Percentiles rank a stretch among this genome's conserved stretches.
Evolutionary conservation across 2,113 vertebrate species (phyloP).

Genomic region (Miniopterus natalensis): DNA sequence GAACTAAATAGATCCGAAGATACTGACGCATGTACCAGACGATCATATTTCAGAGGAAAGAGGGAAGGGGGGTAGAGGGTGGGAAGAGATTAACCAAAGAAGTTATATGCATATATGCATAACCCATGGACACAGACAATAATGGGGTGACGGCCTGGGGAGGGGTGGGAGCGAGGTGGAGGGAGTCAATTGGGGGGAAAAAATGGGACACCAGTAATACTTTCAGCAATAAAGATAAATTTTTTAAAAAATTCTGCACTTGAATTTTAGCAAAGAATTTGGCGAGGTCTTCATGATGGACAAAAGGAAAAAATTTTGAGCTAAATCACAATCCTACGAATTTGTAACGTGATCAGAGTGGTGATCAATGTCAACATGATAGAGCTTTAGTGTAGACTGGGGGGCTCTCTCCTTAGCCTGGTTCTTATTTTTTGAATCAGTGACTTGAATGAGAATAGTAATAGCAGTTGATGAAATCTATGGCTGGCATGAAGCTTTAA

Average conservation of each 20-base stretch:
- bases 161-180: too few relatives aligned
- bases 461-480: neutral
- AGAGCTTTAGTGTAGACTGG: neutral
- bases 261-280: constrained; percentile 32
- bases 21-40: too few relatives aligned
- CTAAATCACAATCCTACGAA: neutral
- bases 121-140: too few relatives aligned
- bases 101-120: too few relatives aligned
- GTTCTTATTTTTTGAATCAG: neutral
- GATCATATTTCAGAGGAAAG: too few relatives aligned
- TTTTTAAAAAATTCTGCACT: neutral
- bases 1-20: too few relatives aligned
- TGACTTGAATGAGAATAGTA: neutral
- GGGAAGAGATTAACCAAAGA: too few relatives aligned
- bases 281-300: neutral
- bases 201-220: too few relatives aligned
- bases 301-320: neutral
- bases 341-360: neutral
- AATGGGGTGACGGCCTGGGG: too few relatives aligned
- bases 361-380: neutral
- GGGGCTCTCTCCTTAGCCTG: neutral
- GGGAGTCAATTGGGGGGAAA: too few relatives aligned
- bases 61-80: too few relatives aligned
- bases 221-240: too few relatives aligned
- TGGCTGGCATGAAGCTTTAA: neutral